Evolutionary conservation across 2,113 vertebrate genomes (phyloP), one percentile per base, ranked within the genome.

Genomic region (Talpa occidentalis): DNA sequence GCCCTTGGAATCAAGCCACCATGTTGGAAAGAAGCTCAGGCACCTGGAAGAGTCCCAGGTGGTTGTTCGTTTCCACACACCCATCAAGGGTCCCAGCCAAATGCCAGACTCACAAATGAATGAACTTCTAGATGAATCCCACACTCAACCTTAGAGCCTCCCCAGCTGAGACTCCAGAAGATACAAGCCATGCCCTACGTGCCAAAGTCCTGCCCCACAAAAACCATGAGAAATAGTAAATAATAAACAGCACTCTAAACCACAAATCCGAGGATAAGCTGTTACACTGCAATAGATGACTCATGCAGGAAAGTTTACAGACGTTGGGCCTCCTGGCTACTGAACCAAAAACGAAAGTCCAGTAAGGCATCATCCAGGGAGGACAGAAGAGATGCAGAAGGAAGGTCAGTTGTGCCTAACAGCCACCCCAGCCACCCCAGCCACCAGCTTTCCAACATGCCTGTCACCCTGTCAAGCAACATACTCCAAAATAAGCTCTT

Each of bases 401-500:
- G n/a, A 49, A 32, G 17, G 24, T 26, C 17, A 35, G 28, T 35
- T 24, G 10, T 4, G 32, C 22, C 67, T 77, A 42, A 60, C 15
- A 2, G 0, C 14, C 44, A 32, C 16, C 52, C n/a, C n/a, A n/a
- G n/a, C n/a, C n/a, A n/a, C n/a, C n/a, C 40, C 19, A 22, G 44
- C 42, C 54, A 28, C 42, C 47, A 40, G 54, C 21, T 59, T 60
- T 10, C 64, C 91, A 40, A 40, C 6, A 28, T 10, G 32, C 21
- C n/a, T 12, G 6, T 76, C 28, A 37, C 32, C 49, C 89, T 67
- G 30, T 70, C 22, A 40, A 66, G 76, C 6, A 22, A 44, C 85
- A 96, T 24, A 22, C 30, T 56, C n/a, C 70, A 62, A 93, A 5
- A 60, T 66, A 64, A 93, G 42, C 16, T 80, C 91, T 91, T 94